Evolutionary conservation across 2,797 vertebrate genomes (phyloP).

Genomic region (Setipinna tenuifilis): DNA sequence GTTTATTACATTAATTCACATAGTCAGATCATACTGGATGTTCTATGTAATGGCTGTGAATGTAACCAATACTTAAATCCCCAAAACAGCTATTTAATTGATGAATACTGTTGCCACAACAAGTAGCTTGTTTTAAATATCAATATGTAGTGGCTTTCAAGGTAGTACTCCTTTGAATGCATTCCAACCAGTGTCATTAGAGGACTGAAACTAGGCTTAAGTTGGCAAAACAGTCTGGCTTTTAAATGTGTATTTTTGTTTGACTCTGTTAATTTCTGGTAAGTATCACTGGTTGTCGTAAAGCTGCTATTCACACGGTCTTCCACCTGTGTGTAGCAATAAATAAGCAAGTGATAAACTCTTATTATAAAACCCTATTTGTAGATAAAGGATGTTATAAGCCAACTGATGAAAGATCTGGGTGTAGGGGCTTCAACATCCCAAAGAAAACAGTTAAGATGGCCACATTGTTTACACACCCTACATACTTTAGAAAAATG

Average conservation of each 20-base stretch:
- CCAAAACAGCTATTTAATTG: neutral
- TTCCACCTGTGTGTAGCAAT: neutral
- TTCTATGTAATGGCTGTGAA: neutral
- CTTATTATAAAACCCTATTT: neutral
- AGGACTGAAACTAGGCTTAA: neutral
- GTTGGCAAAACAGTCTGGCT: neutral
- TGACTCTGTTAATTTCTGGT: neutral
- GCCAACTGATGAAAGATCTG: neutral
- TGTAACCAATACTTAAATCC: neutral
- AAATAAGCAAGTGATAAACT: neutral
- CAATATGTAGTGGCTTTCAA: neutral
- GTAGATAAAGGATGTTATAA: neutral
- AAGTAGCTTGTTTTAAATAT: neutral
- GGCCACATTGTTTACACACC: neutral
- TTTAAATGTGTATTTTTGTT: neutral
- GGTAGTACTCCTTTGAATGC: neutral
- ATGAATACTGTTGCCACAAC: neutral
- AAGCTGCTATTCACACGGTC: neutral
- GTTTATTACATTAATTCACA: neutral
- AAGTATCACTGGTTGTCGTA: neutral
- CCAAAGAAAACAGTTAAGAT: neutral
- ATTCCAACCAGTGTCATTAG: neutral
- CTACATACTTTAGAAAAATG: neutral
- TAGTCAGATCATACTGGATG: neutral
- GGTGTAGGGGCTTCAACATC: neutral